Evolutionary conservation across 1,140 invertebrate genomes (phyloP), one percentile per base, ranked within the genome.

Genomic region (Tetragnatha versicolor): DNA sequence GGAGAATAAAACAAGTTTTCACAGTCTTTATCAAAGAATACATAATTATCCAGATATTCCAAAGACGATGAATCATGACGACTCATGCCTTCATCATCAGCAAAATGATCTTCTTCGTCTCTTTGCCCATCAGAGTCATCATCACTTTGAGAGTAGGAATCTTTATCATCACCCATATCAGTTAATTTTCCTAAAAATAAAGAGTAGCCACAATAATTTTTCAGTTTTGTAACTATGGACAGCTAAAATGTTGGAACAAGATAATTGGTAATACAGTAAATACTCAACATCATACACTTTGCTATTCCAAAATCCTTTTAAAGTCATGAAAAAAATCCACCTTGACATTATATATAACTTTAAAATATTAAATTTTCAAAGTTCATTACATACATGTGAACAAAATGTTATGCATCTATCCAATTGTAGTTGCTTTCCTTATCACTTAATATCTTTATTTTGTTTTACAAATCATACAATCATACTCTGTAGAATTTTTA

Each of bases 51-150:
- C 27, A 85, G 80, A 60, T 85, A 84, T 77, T 85, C 89, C 82
- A 89, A 88, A 80, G 88, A 89, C 27, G 88, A 89, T 6, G 89
- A 89, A 83, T 89, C 84, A 42, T 83, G 89, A 82, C 89, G 89
- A 47, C 88, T 88, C 58, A 89, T 89, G 5, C 87, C 89, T 83
- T 91, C 90, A 78, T 91, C 90, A 80, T 91, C 90, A 3, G 90
- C 90, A 83, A 91, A 91, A 69, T 90, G 89, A 85, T 91, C 90
- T 53, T 85, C 84, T 69, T 85, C 84, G 37, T 89, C 90, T 51
- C 88, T 88, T 79, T 90, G 85, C 9, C 90, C 91, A 85, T 93
- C 92, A 2, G 90, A 87, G 10, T 89, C 89, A 81, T 89, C 92
- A 84, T 92, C 91, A 73, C 82, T 82, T 65, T 81, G 82, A 10